Base-by-base conservation (phyloP, 2,888 invertebrate species). In the Drosophila ezoana region DNA sequence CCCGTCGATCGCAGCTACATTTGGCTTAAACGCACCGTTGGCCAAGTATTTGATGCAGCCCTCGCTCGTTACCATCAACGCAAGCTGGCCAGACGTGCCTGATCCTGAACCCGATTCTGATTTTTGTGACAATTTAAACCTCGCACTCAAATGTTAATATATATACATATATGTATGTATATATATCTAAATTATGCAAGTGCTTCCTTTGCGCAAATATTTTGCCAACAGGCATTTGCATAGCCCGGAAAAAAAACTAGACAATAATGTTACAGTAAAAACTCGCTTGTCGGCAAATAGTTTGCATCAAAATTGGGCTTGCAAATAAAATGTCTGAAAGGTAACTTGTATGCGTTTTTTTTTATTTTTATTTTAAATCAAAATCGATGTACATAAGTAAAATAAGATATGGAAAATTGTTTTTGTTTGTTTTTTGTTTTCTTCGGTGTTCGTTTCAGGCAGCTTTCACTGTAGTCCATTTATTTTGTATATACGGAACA, bases 11-110 rank as follows among this genome's bases (percentile, higher is more conserved):
- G 81, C 13, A 68, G 63, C 2, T 44, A 53, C 89, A 95, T 97
- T 85, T 97, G 97, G 96, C 95, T 95, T 86, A 97, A 97, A 89
- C 93, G 97, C 80, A 97, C 97, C 32, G 95, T 97, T 14, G 97
- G 96, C 8, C 94, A 94, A 52, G 94, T 95, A 3, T 96, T 95
- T 91, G 95, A 96, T 63, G 95, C 94, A 62, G 97, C 97, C 14
- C 91, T 96, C 33, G 94, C 95, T 84, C 94, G 96, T 85, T 97
- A 96, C 92, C 95, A 95, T 90, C 94, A 95, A 88, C 94, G 97
- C 78, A 96, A 96, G 92, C 93, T 95, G 32, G 53, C 67, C 11
- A 40, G 75, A 52, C 16, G 57, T 9, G 75, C 67, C 14, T 74
- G 40, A 64, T 60, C 32, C 14, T 69, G 40, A 64, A 56, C 32